Evolutionary conservation across 2,888 invertebrate genomes (phyloP), one percentile per base, ranked within the genome.

Genomic region (Orgyia antiqua): DNA sequence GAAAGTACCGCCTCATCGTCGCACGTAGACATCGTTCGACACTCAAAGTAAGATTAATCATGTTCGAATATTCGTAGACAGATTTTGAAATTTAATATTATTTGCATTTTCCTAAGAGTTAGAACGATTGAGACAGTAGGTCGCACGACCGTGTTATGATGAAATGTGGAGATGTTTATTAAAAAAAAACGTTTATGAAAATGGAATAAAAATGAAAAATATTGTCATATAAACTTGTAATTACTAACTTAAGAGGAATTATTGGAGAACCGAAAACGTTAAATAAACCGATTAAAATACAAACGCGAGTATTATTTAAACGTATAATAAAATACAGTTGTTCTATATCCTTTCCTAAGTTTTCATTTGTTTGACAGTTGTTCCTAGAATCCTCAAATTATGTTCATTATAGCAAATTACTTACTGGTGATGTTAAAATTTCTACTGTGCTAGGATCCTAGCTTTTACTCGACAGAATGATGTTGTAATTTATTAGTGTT

Each of bases 151-250:
- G 78, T 83, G 84, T 84, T 83, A 83, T 79, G 78, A 69, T 73
- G 78, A 80, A 79, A 71, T 82, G 82, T 79, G 82, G 69, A 83
- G 76, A 84, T 77, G 79, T 84, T 84, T 84, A 84, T 83, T 76
- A 82, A 84, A 75, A 20, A 73, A 80, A 84, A 80, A 75, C 79
- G 76, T 84, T 80, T 80, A 80, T 79, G 80, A 84, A 84, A 84
- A 83, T 78, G 77, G 68, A 79, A 80, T 82, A 79, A 82, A 82
- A 83, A 79, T 73, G 77, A 86, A 79, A 82, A 80, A 80, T 82
- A 84, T 78, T 83, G 83, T 82, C 82, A 79, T 74, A 80, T 84
- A 84, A 86, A 82, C 77, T 78, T 86, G 83, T 84, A 86, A 84
- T 84, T 86, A 82, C 71, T 82, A 82, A 80, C 71, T 75, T 83